Evolutionary conservation across 2,113 vertebrate species (phyloP), one percentile per base, ranked within the genome.

Genomic region (Trogon surrucura): DNA sequence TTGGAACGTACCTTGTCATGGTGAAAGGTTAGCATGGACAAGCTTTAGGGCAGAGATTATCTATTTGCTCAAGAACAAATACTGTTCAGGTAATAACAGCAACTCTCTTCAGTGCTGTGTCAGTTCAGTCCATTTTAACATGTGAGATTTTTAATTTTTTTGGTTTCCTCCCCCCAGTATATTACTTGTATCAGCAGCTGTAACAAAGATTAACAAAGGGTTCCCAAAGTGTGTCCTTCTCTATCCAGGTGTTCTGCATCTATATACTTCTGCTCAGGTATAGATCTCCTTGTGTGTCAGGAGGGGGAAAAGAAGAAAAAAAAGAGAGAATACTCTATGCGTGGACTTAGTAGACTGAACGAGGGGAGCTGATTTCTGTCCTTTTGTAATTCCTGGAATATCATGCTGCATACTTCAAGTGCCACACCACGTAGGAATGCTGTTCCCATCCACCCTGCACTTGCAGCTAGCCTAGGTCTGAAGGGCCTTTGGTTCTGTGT

Each of bases 141-240:
- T 7, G 5, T 7, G 7, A 27, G 36, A 11, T 8, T 26, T 62
- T 38, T 18, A 47, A 18, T 48, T 36, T 30, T 38, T 44, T 13
- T 9, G 9, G 9, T 32, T 19, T 20, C 4, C 4, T 7, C 2
- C 13, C 6, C 16, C 4, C 17, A 50, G 29, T 19, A 5, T 29
- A 27, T 18, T 67, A 58, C 4, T 21, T 0, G 1, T 19, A 32
- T 9, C 50, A 60, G 72, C 66, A 83, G 48, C 41, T 53, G 21
- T 18, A 30, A 21, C 18, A 41, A 41, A 41, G 41, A 41, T 41
- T 41, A 11, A 41, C 41, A 41, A n/a, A 44, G 65, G 27, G 9
- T 53, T 67, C 69, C 70, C 27, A 23, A 22, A 66, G 36, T 1
- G 3, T 41, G 69, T 54, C 38, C 51, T 89, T 25, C 27, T 85